These are phyloP conservation scores for Rattus rattus DNA, from an alignment of 2,113 vertebrate genomes.

Conservation along the genomic window DNA sequence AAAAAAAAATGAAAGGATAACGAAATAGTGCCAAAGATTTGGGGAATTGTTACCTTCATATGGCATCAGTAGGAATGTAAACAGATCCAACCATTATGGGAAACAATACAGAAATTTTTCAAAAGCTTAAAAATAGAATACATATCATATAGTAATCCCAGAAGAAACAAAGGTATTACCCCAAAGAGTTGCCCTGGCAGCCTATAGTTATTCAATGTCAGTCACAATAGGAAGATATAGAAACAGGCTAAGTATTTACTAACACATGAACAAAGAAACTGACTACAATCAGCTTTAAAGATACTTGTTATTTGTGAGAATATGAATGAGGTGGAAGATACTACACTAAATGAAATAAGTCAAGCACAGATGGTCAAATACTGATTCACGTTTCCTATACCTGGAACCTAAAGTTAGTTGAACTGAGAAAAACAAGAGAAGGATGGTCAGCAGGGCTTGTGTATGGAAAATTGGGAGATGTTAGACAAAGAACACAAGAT, in stretches of 20 bases:
- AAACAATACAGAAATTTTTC: not conserved
- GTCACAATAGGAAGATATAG: not conserved
- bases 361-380: not conserved
- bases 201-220: not conserved
- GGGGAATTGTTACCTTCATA: not conserved
- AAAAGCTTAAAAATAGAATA: not conserved
- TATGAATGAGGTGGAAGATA: not conserved
- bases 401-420: too few relatives aligned
- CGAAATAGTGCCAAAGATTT: not conserved
- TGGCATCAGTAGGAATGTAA: too few relatives aligned
- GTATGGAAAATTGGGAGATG: not conserved
- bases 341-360: not conserved
- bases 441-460: too few relatives aligned
- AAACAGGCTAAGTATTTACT: not conserved
- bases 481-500: not conserved
- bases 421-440: too few relatives aligned
- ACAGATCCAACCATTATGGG: not conserved
- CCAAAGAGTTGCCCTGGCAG: not conserved
- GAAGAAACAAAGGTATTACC: not conserved
- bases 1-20: not conserved
- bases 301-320: not conserved
- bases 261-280: not conserved
- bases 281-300: not conserved
- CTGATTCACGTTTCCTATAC: too few relatives aligned
- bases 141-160: not conserved